These are phyloP conservation scores for Dicycla oo DNA, from an alignment of 2,888 invertebrate genomes.

Conservation along the genomic window DNA sequence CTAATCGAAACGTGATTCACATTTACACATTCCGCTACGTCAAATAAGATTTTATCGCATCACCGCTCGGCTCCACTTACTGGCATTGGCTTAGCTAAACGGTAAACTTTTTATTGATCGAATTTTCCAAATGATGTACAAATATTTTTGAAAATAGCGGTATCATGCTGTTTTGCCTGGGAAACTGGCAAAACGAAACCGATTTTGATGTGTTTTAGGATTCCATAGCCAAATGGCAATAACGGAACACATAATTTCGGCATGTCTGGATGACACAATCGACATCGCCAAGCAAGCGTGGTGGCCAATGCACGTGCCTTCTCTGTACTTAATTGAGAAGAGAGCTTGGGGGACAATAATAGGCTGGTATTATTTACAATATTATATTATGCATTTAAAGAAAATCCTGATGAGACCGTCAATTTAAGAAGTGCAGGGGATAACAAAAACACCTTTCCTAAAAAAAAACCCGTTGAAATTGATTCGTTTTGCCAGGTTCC, in stretches of 20 bases:
- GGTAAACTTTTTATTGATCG: neutral
- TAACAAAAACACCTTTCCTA: no score
- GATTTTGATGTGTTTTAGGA: neutral
- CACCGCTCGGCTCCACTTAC: neutral
- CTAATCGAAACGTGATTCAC: neutral
- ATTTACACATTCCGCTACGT: no score
- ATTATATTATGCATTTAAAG: no score
- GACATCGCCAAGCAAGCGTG: neutral
- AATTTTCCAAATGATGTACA: neutral
- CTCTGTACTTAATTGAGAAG: neutral
- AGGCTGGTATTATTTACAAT: neutral
- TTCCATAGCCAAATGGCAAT: neutral
- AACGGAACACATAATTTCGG: no score
- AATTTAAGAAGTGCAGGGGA: neutral
- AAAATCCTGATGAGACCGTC: neutral
- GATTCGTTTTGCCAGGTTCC: neutral
- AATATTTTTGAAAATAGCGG: neutral
- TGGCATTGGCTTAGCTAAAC: neutral
- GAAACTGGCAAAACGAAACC: neutral
- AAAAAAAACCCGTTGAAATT: neutral
- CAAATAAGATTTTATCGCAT: neutral
- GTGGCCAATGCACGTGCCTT: neutral
- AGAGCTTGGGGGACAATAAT: no score
- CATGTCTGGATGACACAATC: no score
- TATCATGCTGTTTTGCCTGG: neutral